Conservation (phyloP, 2,888 invertebrate genomes). For the Xestia ashworthii region DNA sequence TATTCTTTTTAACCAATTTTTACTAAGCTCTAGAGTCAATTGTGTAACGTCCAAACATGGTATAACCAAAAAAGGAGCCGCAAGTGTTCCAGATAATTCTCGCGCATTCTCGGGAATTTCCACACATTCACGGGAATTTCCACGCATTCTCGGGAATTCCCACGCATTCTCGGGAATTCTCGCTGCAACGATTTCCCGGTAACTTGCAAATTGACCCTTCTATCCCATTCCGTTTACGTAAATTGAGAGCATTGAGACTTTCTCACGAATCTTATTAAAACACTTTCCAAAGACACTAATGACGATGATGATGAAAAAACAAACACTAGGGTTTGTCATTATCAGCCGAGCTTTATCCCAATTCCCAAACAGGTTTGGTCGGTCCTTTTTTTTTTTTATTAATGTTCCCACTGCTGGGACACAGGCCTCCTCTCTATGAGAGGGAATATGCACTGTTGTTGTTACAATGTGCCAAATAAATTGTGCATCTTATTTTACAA, state of each 20-base stretch:
- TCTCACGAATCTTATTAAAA: not conserved
- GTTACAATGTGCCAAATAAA: too few species aligned
- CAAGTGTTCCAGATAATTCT: not conserved
- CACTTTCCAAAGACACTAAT: not conserved
- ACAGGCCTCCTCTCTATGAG: too few species aligned
- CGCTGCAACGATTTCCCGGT: not conserved
- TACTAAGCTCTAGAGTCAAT: not conserved
- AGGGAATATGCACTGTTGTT: too few species aligned
- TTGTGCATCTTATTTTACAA: not conserved
- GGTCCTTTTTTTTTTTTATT: too few species aligned
- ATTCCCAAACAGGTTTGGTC: too few species aligned
- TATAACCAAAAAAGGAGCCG: not conserved
- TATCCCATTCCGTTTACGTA: not conserved
- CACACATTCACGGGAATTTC: not conserved
- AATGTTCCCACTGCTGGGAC: too few species aligned
- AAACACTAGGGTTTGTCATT: too few species aligned
- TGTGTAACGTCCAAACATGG: not conserved
- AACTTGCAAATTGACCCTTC: not conserved
- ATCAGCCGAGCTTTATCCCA: too few species aligned
- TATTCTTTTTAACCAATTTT: not conserved
- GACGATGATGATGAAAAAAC: not conserved
- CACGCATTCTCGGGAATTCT: not conserved
- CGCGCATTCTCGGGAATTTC: not conserved
- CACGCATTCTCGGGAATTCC: not conserved
- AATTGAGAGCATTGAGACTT: not conserved